Base-by-base conservation (phyloP, 1,140 invertebrate genomes). In the Drosophila equinoxialis region DNA sequence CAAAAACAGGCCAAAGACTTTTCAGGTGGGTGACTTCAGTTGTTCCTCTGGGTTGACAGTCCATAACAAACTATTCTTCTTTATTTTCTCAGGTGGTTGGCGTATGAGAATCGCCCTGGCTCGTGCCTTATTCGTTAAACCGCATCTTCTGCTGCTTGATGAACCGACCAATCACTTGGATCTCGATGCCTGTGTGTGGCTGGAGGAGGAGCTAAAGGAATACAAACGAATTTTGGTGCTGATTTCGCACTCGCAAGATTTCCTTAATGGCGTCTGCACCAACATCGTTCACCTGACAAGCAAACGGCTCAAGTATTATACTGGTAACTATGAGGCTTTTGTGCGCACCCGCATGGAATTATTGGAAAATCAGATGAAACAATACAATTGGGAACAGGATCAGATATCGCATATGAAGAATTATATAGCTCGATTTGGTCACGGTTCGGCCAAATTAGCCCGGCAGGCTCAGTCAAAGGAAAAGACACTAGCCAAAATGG, bases 331-430 rank as follows among this genome's bases (percentile, higher is more conserved):
- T 92, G 99, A 99, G 92, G 96, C 97, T 0, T 99, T 99, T 92
- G 95, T 99, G 4, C 94, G 96, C 74, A 99, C 98, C 2, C 94
- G 98, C 68, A 94, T 97, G 94, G 99, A 99, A 93, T 93, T 99
- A 72, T 93, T 99, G 64, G 99, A 99, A 92, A 99, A 99, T 93
- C 99, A 99, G 93, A 97, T 97, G 94, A 99, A 99, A 92, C 97
- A 98, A 79, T 99, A 99, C 92, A 98, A 99, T 81, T 99, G 98
- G 99, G 98, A 99, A 93, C 99, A 99, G 92, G 98, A 99, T 93
- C 98, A 99, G 93, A 99, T 99, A 62, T 94, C 98, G 68, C 97
- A 99, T 90, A 99, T 99, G 99, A 99, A 99, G 95, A 99, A 99
- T 92, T 99, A 99, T 92, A 99, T 99, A 79, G 99, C 99, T 0